Base-by-base conservation (phyloP, 35 echinoderm and acorn worm species). In the Holothuria glaberrima region DNA sequence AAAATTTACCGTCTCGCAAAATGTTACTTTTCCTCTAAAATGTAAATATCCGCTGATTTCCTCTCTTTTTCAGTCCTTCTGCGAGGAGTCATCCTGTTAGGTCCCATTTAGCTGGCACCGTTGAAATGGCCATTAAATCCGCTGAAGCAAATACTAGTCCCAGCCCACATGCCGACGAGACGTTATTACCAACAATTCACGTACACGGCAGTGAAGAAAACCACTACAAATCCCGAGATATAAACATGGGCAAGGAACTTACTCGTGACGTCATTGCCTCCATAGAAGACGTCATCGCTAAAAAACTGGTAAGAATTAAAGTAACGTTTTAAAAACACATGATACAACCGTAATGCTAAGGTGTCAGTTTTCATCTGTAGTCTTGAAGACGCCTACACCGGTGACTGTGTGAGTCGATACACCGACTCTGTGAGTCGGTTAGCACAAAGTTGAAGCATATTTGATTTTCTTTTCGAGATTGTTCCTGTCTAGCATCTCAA, bases 181-280 rank as follows among this genome's bases (percentile, higher is more conserved):
- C 24, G 13, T 4, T 33, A 69, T 27, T 69, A 16, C 66, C 66
- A 0, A 16, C 66, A 21, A 69, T 69, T 69, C 26, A 69, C 10
- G 66, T 69, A 13, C 66, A 69, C 3, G 17, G 31, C 12, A 69
- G 66, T 69, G 31, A 22, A 33, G 66, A 13, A 67, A 67, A 67
- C 63, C 13, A 67, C 66, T 7, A 69, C 14, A 27, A 6, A 6
- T 1, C 9, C 64, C n/a, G 24, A 9, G 64, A 32, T 25, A 12
- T 32, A 6, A 68, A 0, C 64, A 32, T 14, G 24, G 1, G 64
- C 24, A 68, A 26, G 3, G 64, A 68, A 0, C 19, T 68, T 9
- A 20, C 64, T 19, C 64, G 64, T 68, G 64, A 68, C 64, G 64
- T 68, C 64, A 68, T 68, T 68, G 1, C n/a, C 1, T 68, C 64